phyloP scores from a whole-genome alignment of 2,888 invertebrate species.

The Sympetrum striolatum region DNA sequence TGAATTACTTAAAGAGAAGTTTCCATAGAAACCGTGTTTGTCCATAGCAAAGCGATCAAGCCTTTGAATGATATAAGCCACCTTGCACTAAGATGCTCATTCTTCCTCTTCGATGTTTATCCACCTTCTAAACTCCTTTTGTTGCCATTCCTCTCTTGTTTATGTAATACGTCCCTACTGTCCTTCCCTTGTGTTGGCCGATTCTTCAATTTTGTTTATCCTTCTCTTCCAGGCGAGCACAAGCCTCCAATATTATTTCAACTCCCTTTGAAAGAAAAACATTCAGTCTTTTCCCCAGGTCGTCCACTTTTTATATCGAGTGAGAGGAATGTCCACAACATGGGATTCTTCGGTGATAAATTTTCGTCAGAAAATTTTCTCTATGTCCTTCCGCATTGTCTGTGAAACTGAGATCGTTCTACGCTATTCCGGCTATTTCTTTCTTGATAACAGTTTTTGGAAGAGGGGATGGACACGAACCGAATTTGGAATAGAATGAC shows the following conservation, averaged over 20 bases:
- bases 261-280: conserved; percentile 38
- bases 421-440: not conserved
- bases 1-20: not conserved
- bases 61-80: not conserved
- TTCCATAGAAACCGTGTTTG: not conserved
- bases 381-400: not conserved
- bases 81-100: conserved; percentile 5
- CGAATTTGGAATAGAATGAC: too few species aligned
- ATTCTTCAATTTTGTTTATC: conserved; percentile 32
- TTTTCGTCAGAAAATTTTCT: not conserved
- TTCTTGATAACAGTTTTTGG: not conserved
- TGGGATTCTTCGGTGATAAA: not conserved
- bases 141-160: conserved; percentile 7
- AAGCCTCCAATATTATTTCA: conserved; percentile 32
- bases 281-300: not conserved
- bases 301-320: not conserved
- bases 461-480: not conserved
- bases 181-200: not conserved
- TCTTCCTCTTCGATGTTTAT: conserved; percentile 12
- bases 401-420: not conserved
- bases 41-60: not conserved
- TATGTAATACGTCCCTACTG: not conserved
- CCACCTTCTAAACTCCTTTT: conserved; percentile 8
- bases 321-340: conserved; percentile 3
- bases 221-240: conserved; percentile 9